These are phyloP conservation scores for Pharmacophagus antenor DNA, from an alignment of 2,888 invertebrate species.

Conservation along the genomic window DNA sequence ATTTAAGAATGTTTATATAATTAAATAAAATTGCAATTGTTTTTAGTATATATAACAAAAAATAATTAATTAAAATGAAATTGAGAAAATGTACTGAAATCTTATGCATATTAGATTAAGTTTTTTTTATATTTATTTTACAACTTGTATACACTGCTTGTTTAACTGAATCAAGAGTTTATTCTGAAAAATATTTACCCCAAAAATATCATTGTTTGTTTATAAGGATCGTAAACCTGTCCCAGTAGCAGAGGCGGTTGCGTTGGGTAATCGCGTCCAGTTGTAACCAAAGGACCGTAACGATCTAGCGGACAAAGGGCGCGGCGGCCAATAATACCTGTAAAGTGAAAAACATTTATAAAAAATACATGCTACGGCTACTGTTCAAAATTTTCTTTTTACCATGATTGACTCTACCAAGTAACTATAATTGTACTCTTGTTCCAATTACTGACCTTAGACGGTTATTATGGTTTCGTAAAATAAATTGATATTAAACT, in stretches of 20 bases:
- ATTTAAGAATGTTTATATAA: too few species aligned
- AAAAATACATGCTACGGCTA: background rate
- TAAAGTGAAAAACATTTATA: background rate
- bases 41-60: too few species aligned
- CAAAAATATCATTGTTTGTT: constrained; percentile 69
- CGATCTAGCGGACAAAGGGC: constrained; percentile 62
- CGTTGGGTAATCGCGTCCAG: constrained; percentile 57
- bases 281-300: constrained; percentile 64
- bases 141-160: background rate
- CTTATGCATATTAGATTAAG: too few species aligned
- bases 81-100: too few species aligned
- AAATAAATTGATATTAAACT: too few species aligned
- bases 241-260: constrained; percentile 60
- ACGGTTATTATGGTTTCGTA: too few species aligned
- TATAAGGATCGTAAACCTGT: constrained; percentile 71
- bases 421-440: background rate
- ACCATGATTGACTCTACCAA: too few species aligned
- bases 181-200: constrained; percentile 46
- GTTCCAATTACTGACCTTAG: too few species aligned
- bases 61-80: too few species aligned
- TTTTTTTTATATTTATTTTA: too few species aligned
- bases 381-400: too few species aligned
- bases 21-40: too few species aligned
- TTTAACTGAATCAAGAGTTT: background rate
- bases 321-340: constrained; percentile 66